Conservation (phyloP, 2,113 vertebrate genomes). For the Erythrocercus mccallii region DNA sequence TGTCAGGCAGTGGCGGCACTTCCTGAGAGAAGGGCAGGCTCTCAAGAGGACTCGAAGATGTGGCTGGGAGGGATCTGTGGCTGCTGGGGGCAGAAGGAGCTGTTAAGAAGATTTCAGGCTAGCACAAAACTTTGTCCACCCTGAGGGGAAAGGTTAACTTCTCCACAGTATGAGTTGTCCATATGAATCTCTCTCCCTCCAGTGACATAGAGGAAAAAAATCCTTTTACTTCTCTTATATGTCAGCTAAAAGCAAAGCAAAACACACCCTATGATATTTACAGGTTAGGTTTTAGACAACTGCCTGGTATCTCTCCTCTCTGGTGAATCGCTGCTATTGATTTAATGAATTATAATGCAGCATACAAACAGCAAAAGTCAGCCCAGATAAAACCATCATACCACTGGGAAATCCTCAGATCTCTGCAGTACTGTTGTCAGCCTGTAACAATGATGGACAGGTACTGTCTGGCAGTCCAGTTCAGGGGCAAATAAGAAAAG, state of each 20-base stretch:
- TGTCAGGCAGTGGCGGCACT: neutral
- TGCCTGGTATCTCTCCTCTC: neutral
- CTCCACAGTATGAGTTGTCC: neutral
- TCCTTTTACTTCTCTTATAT: neutral
- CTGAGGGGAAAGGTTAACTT: neutral
- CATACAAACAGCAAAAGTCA: neutral
- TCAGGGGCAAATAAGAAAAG: neutral
- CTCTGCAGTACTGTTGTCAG: neutral
- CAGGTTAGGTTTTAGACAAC: slow-evolving; percentile 4
- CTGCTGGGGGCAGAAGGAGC: neutral
- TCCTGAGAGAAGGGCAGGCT: neutral
- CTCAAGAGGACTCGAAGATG: neutral
- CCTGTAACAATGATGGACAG: neutral
- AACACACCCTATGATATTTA: neutral
- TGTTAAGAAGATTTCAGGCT: neutral
- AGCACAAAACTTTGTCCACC: neutral
- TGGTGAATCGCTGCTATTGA: neutral
- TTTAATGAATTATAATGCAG: neutral
- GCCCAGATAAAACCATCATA: neutral
- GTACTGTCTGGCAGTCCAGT: neutral
- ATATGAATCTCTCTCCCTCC: neutral
- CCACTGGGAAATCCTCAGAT: neutral
- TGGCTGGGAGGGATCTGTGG: neutral
- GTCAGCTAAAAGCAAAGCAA: slow-evolving; percentile 21
- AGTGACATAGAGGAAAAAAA: neutral